Conservation (phyloP, 2,888 invertebrate genomes). For the Bimastos eiseni region DNA sequence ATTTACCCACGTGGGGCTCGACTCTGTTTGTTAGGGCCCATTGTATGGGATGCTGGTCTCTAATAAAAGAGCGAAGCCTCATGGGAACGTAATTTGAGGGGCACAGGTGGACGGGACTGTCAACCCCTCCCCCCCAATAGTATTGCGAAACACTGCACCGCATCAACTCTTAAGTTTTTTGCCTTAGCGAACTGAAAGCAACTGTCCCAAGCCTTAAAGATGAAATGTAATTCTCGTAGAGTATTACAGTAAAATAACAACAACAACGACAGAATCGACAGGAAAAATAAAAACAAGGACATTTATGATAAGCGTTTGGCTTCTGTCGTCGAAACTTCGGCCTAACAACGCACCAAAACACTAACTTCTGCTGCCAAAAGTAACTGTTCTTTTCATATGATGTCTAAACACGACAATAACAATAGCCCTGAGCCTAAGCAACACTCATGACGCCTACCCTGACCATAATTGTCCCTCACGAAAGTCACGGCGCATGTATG, state of each 20-base stretch:
- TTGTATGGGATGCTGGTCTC: background rate
- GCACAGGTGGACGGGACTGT: background rate
- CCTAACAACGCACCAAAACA: too few species aligned
- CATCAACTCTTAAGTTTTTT: background rate
- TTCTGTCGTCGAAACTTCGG: too few species aligned
- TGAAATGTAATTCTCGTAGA: background rate
- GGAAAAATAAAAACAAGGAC: background rate
- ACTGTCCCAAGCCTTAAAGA: background rate
- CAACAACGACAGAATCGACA: background rate
- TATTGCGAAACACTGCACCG: too few species aligned
- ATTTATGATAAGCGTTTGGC: too few species aligned
- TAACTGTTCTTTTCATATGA: too few species aligned
- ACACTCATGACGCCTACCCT: too few species aligned
- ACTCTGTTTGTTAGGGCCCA: background rate
- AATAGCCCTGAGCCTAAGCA: too few species aligned
- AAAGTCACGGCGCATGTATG: too few species aligned
- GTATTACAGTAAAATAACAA: background rate
- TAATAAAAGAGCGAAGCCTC: background rate
- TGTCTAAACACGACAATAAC: too few species aligned
- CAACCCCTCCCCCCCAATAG: background rate
- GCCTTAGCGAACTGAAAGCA: background rate
- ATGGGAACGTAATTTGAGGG: background rate
- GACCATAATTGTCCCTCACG: too few species aligned
- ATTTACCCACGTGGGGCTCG: background rate
- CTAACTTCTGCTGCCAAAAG: too few species aligned